A percentile compares a stretch with the other conserved stretches of the same genome.
Evolutionary conservation across 2,113 vertebrate species (phyloP).

Genomic region (Corythaeola cristata): DNA sequence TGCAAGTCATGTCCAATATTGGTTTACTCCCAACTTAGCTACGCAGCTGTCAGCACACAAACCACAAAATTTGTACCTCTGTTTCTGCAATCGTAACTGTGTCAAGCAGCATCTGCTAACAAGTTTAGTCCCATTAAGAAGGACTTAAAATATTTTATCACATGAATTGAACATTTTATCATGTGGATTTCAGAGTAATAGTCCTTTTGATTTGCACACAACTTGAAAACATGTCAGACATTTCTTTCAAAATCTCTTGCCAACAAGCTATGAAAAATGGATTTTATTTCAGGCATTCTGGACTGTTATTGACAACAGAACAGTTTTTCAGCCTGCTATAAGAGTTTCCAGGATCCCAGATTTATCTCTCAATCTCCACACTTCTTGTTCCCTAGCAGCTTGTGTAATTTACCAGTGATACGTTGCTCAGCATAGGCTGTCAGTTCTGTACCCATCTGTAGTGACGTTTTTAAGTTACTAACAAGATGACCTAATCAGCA

Average conservation of each 20-base stretch:
- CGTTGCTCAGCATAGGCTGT: slow-evolving; percentile 30
- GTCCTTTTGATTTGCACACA: not conserved
- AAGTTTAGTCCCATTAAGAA: not conserved
- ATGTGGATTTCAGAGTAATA: not conserved
- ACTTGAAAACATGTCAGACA: slow-evolving; percentile 20
- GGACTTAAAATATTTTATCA: slow-evolving; percentile 9
- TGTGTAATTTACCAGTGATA: slow-evolving; percentile 27
- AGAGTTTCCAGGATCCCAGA: slow-evolving; percentile 19
- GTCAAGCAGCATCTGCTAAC: slow-evolving; percentile 37
- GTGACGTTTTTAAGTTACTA: slow-evolving; percentile 11
- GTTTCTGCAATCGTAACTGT: not conserved
- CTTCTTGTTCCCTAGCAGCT: slow-evolving; percentile 36
- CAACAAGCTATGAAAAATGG: slow-evolving; percentile 9
- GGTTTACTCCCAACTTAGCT: not conserved
- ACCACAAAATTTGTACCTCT: not conserved
- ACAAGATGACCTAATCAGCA: slow-evolving; percentile 56
- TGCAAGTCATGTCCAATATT: slow-evolving; percentile 12
- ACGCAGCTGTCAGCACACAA: slow-evolving; percentile 10
- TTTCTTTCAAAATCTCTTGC: slow-evolving; percentile 5
- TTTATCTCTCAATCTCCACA: slow-evolving; percentile 26
- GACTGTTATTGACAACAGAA: slow-evolving; percentile 27
- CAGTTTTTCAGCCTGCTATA: not conserved
- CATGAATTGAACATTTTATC: not conserved
- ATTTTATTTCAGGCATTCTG: slow-evolving; percentile 30
- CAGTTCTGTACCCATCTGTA: slow-evolving; percentile 34